Evolutionary conservation across 2,888 invertebrate genomes (phyloP).

Genomic region (Patella depressa): DNA sequence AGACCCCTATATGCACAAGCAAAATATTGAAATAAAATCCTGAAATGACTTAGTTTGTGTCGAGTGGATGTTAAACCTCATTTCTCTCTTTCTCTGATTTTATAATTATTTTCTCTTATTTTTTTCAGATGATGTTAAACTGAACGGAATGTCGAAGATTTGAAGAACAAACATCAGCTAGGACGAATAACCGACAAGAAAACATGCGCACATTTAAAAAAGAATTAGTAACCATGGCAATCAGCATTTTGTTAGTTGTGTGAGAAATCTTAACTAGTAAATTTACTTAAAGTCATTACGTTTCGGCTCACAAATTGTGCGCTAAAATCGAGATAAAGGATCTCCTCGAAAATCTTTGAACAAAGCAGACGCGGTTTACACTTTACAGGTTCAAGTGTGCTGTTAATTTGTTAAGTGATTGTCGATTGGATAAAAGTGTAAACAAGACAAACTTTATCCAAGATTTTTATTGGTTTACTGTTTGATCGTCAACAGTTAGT

Average conservation of each 20-base stretch:
- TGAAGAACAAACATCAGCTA: background rate
- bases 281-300: background rate
- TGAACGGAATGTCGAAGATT: background rate
- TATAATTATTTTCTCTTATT: background rate
- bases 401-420: constrained; percentile 5
- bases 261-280: background rate
- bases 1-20: no score
- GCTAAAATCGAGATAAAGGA: background rate
- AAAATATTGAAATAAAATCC: no score
- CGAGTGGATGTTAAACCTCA: no score
- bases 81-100: background rate
- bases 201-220: constrained; percentile 1
- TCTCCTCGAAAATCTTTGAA: background rate
- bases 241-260: background rate
- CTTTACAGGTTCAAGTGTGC: background rate
- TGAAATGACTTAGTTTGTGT: no score
- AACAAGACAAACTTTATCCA: background rate
- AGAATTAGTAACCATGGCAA: constrained; percentile 3
- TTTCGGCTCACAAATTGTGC: no score
- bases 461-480: no score
- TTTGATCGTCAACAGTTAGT: background rate
- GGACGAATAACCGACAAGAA: background rate
- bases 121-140: background rate
- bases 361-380: background rate
- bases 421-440: background rate